These are phyloP conservation scores for Ariopsis seemanni DNA, from an alignment of 2,113 vertebrate species.

Conservation along the genomic window DNA sequence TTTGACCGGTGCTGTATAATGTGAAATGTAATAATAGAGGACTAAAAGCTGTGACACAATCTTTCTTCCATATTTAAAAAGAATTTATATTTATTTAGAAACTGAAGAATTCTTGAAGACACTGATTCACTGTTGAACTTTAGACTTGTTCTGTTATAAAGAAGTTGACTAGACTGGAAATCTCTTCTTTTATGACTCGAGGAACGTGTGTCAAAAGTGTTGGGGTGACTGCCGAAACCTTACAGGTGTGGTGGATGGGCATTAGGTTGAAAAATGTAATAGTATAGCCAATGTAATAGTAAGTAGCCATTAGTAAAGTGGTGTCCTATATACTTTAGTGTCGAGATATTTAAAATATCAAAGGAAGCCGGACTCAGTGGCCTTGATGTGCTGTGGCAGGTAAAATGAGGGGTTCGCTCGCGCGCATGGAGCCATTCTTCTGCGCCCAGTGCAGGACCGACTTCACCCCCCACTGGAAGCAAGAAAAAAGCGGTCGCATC, in stretches of 20 bases:
- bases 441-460: slow-evolving; percentile 96
- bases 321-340: too few relatives aligned
- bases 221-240: background rate
- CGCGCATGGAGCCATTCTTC: slow-evolving; percentile 90
- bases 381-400: slow-evolving; percentile 70
- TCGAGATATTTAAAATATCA: background rate
- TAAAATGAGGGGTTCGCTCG: slow-evolving; percentile 82
- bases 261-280: background rate
- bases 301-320: background rate
- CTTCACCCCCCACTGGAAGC: slow-evolving; percentile 98
- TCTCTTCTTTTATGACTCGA: background rate
- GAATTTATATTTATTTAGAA: background rate
- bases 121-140: background rate
- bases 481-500: slow-evolving; percentile 93
- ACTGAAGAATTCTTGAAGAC: background rate
- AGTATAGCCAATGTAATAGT: background rate
- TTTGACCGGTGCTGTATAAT: background rate
- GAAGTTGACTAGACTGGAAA: background rate
- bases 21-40: background rate
- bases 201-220: background rate
- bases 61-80: background rate
- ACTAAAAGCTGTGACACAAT: background rate
- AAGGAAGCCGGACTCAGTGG: background rate
- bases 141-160: background rate
- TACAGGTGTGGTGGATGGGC: background rate